These are phyloP conservation scores for Desmodus rotundus DNA, from an alignment of 2,113 vertebrate genomes.

Conservation along the genomic window DNA sequence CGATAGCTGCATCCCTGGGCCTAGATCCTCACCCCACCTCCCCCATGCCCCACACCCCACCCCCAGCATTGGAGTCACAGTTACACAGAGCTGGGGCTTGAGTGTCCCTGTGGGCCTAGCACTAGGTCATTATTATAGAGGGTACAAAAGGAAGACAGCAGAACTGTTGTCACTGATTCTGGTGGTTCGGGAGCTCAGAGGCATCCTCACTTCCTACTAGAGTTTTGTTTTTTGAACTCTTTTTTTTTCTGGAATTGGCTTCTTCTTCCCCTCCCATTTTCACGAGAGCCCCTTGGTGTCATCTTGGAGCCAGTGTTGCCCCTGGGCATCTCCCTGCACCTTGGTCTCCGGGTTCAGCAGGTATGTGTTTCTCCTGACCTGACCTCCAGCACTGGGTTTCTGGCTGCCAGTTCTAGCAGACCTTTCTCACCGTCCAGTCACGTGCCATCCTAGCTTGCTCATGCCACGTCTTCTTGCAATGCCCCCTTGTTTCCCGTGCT, in stretches of 20 bases:
- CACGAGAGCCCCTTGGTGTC: neutral
- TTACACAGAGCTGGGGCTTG: neutral
- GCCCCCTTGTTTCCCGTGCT: rapidly evolving
- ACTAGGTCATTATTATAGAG: rapidly evolving
- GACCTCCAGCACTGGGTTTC: neutral
- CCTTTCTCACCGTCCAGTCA: rapidly evolving
- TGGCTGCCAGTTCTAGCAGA: too few species aligned
- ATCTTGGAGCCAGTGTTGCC: neutral
- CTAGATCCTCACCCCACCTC: neutral
- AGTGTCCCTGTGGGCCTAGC: neutral
- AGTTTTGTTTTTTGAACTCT: neutral
- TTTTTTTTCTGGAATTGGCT: neutral
- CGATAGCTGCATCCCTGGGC: neutral
- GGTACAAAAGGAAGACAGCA: neutral
- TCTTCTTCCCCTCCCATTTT: rapidly evolving
- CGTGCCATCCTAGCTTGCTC: rapidly evolving
- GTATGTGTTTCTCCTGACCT: neutral
- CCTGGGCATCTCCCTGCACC: neutral
- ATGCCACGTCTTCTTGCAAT: neutral
- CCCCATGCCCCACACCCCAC: rapidly evolving
- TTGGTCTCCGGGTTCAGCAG: neutral
- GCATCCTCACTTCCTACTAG: neutral
- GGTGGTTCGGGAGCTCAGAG: neutral
- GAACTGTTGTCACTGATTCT: neutral
- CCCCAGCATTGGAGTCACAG: rapidly evolving